Evolutionary conservation across 2,888 invertebrate species (phyloP), one percentile per base, ranked within the genome.

Genomic region (Rotaria sp.): DNA sequence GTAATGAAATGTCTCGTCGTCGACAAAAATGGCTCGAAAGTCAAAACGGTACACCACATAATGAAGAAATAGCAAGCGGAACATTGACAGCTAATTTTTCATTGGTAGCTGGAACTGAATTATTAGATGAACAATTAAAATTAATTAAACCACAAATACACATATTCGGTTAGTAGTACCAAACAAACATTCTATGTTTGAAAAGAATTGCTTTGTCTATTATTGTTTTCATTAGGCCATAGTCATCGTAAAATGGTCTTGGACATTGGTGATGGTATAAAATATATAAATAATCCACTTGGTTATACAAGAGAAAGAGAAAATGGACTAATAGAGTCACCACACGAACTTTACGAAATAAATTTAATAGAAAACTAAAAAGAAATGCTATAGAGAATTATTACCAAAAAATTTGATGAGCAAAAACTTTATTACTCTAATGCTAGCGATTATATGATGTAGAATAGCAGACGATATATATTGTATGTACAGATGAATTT

Each of bases 301-400:
- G 80, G 80, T 3, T 45, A 80, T 80, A 8, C 1, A 13, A 2
- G 3, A 26, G 80, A 80, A 80, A 24, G 80, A n/a, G 26, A 41
- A 4, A 13, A 7, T 5, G 45, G 80, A 45, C 11, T 45, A n/a
- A 80, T 80, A 2, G 45, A 41, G 21, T n/a, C 80, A 45, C 41
- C 41, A n/a, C n/a, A 45, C n/a, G 80, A 80, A 45, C 80, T 45
- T 41, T 45, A 45, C n/a, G 45, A 80, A 80, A 80, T 80, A 80
- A 15, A 45, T 41, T 15, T 67, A n/a, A 24, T 3, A 5, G 24
- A 24, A 52, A 24, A 24, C 21, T 52, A 52, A 52, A 52, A 7
- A 15, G 0, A 50, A 18, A 50, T 18, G n/a, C n/a, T n/a, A n/a
- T n/a, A n/a, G n/a, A n/a, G n/a, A n/a, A n/a, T n/a, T n/a, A n/a